phyloP scores from a whole-genome alignment of 2,888 invertebrate genomes.

The Nemotelus pantherinus region DNA sequence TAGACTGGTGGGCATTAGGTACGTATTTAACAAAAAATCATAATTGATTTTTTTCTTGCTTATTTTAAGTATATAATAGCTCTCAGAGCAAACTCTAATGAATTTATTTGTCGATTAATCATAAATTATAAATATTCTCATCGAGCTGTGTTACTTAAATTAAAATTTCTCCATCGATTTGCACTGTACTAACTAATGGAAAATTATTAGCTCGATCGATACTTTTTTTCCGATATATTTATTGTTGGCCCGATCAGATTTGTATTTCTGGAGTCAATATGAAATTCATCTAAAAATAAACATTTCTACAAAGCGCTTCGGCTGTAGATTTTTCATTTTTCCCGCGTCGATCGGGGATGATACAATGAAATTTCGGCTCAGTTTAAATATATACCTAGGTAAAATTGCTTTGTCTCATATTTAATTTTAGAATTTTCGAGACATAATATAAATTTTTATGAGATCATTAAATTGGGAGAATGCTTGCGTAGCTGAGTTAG shows the following conservation, averaged over 20 bases:
- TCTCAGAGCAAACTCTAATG: too few relatives aligned
- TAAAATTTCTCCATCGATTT: too few relatives aligned
- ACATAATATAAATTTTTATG: slow-evolving; percentile 25
- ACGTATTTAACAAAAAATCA: slow-evolving; percentile 55
- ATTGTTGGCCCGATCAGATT: not conserved
- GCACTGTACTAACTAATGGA: too few relatives aligned
- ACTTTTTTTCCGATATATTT: not conserved
- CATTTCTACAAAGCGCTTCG: not conserved
- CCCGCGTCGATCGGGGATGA: not conserved
- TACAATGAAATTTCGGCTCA: too few relatives aligned
- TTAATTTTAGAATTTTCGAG: slow-evolving; percentile 32
- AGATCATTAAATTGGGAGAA: slow-evolving; percentile 21
- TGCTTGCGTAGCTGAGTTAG: slow-evolving; percentile 13
- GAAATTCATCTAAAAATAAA: slow-evolving; percentile 16
- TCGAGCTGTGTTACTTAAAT: too few relatives aligned
- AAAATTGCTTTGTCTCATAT: slow-evolving; percentile 28
- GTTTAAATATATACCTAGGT: too few relatives aligned
- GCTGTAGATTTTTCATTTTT: slow-evolving; percentile 20
- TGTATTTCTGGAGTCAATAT: slow-evolving; percentile 29
- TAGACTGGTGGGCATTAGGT: slow-evolving; percentile 99
- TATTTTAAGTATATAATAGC: too few relatives aligned
- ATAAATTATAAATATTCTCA: too few relatives aligned
- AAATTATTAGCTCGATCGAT: not conserved
- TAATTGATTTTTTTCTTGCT: not conserved
- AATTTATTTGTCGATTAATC: too few relatives aligned